Percentiles rank a stretch among this genome's conserved stretches.
Conservation (phyloP, 2,113 vertebrate species). For the Lutjanus erythropterus region DNA sequence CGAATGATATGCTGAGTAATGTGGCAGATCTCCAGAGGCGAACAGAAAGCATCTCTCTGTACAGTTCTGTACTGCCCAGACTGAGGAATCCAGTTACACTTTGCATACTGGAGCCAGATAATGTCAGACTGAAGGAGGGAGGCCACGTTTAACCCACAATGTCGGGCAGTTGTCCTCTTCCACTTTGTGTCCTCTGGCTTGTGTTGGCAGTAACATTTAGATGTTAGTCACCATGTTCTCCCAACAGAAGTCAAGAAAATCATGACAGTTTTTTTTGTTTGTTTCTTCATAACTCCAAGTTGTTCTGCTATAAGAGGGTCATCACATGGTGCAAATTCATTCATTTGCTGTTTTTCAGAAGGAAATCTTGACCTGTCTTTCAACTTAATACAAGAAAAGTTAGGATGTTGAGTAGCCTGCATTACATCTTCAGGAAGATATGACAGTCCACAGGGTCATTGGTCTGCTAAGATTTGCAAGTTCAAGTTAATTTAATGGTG, state of each 20-base stretch:
- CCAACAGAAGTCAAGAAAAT: no score
- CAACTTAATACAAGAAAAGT: background rate
- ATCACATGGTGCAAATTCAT: background rate
- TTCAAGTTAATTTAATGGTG: background rate
- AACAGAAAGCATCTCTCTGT: constrained; percentile 8
- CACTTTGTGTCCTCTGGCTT: background rate
- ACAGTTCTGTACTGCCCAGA: constrained; percentile 8
- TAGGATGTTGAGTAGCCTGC: background rate
- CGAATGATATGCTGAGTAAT: constrained; percentile 61
- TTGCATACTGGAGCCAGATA: constrained; percentile 55
- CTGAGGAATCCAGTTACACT: constrained; percentile 58
- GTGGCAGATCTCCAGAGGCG: constrained; percentile 52
- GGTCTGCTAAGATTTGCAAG: background rate
- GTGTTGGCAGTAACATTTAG: background rate
- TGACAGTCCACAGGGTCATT: background rate
- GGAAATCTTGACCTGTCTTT: background rate
- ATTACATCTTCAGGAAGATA: no score
- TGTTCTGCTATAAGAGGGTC: background rate
- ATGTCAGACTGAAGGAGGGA: constrained; percentile 36
- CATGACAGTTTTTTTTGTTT: background rate
- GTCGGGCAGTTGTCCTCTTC: background rate
- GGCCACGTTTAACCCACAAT: background rate
- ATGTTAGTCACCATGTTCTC: background rate
- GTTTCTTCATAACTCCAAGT: accelerated
- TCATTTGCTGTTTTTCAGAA: background rate